Percentiles rank a stretch among this genome's conserved stretches.
Conservation (phyloP, 2,797 vertebrate species). For the Graptemys geographica region DNA sequence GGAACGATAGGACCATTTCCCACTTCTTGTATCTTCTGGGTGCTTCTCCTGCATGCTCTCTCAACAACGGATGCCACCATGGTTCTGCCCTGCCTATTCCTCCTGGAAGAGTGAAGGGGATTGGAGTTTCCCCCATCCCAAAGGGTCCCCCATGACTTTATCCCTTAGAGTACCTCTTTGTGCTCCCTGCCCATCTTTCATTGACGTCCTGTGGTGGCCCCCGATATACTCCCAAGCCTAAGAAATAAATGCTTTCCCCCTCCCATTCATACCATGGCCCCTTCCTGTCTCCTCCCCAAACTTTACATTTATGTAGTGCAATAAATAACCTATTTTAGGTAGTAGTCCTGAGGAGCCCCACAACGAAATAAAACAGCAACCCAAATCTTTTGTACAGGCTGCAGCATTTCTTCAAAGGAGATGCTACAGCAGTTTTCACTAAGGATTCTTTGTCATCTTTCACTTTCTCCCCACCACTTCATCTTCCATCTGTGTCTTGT, state of each 20-base stretch:
- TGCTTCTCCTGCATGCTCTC: not conserved
- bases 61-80: not conserved
- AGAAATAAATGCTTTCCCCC: not conserved
- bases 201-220: not conserved
- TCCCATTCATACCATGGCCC: not conserved
- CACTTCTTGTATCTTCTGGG: too few species aligned
- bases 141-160: not conserved
- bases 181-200: not conserved
- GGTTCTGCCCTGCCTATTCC: not conserved
- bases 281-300: not conserved
- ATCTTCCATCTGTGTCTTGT: not conserved
- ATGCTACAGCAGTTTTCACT: not conserved
- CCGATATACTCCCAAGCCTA: not conserved
- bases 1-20: not conserved
- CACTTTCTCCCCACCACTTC: not conserved
- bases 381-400: not conserved
- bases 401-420: not conserved
- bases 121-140: not conserved
- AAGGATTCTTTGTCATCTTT: constrained; percentile 11
- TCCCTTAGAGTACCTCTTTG: not conserved
- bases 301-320: not conserved
- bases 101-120: not conserved
- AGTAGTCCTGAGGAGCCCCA: not conserved
- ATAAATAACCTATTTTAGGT: not conserved
- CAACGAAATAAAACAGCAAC: not conserved